Base-by-base conservation (phyloP, 2,888 invertebrate genomes). In the Magallana nippona region DNA sequence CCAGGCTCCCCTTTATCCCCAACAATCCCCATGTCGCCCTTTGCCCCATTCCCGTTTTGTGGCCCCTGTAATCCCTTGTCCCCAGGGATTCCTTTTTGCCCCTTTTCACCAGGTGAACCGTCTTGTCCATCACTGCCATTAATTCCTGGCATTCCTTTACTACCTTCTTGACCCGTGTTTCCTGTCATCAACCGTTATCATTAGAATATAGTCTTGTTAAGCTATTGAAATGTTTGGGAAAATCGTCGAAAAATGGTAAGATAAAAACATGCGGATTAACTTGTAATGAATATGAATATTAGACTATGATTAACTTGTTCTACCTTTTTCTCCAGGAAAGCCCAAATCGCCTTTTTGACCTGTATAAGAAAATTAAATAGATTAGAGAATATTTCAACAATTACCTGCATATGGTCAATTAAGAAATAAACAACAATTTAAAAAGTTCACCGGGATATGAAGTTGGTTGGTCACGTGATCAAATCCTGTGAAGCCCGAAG, bases 261-360 rank as follows among this genome's bases (percentile, higher is more conserved):
- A 5, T 0, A 44, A 5, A 5, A 44, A 44, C 8, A 44, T 5
- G 44, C 8, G 44, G 3, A 44, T 44, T 44, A 44, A 44, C 5
- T 44, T 44, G 44, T 44, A 44, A 44, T 44, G 8, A 10, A 44
- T 44, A 5, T 44, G 8, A 44, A 44, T 44, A 44, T 0, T 5
- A 44, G 5, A 44, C 8, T 44, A 44, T 44, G 44, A 44, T 44
- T 0, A 44, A 5, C 44, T 44, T 44, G 44, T 44, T 44, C 27
- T 79, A 79, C 79, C 81, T 60, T 58, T 60, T 60, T 13, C 44
- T 27, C 81, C 81, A 19, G 15, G 22, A 10, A 81, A 44, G 22
- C 81, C 81, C 15, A 15, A 44, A 10, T 62, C 62, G 5, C 81
- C 81, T 60, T 81, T 81, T 15, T 22, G 44, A n/a, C 81, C 81